Base-by-base conservation (phyloP, 2,888 invertebrate genomes). In the Parnassius apollo region DNA sequence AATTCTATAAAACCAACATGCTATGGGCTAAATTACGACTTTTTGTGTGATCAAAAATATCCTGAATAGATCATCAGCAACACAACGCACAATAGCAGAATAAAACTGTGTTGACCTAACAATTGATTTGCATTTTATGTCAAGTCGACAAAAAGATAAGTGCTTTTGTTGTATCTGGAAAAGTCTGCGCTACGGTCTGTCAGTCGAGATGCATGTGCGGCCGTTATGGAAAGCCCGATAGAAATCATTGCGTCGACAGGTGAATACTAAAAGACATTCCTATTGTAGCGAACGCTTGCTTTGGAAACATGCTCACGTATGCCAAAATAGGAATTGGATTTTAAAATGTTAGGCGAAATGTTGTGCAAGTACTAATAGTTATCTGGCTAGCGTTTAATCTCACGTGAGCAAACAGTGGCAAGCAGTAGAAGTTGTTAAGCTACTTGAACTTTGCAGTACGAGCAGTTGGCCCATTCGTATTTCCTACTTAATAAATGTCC, bases 111-210 rank as follows among this genome's bases (percentile, higher is more conserved):
- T 80, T 76, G 82, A 74, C 78, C 85, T 87, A 81, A 88, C 91
- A 91, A 90, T 90, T 90, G 91, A 91, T 91, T 91, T 87, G 83
- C 84, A 85, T 86, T 89, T 83, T 77, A 80, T 78, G 85, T 82
- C 76, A 80, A 80, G 76, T 74, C 73, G 71, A 71, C 77, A 83
- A 88, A 89, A 87, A 86, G 86, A 80, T 74, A 78, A 85, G 74
- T 73, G 76, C 85, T 77, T 85, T 88, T 91, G 86, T 79, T 78
- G 78, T 78, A 78, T 78, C 80, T 84, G 82, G 81, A 77, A 81
- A 85, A 81, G 80, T 83, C 87, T 82, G 85, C 35, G 80, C 75
- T 81, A 78, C 77, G 76, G 80, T 74, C 81, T 80, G 83, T 80
- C 80, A 77, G 76, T 80, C 72, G 72, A 75, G 71, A 71, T 71